phyloP scores from a whole-genome alignment of 1,140 invertebrate genomes.

The Drosophila murphyi region DNA sequence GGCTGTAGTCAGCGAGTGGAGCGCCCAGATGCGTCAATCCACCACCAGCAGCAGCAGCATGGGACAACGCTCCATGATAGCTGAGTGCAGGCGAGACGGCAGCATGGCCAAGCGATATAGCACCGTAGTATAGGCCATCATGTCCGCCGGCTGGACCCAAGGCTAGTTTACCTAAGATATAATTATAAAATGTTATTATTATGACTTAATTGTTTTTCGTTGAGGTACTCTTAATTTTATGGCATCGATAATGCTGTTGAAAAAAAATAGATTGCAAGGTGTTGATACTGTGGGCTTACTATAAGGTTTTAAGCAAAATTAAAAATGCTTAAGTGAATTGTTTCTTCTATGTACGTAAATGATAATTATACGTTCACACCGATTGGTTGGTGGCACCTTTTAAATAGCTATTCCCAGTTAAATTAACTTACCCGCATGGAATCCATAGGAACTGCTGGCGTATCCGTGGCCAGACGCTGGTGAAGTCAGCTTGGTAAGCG shows the following conservation, averaged over 20 bases:
- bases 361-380: no score
- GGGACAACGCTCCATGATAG: conserved; percentile 63
- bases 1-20: conserved; percentile 63
- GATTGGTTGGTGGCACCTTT: background rate
- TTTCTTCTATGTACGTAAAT: no score
- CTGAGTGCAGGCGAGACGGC: conserved; percentile 65
- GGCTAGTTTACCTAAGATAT: conserved; percentile 40
- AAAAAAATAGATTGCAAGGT: no score
- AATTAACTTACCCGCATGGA: conserved; percentile 50
- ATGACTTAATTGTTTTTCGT: no score
- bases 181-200: background rate
- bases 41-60: conserved; percentile 26
- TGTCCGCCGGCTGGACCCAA: conserved; percentile 40
- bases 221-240: background rate
- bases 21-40: conserved; percentile 48
- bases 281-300: no score
- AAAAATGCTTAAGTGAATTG: no score
- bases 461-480: conserved; percentile 40
- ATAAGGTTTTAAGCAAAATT: no score
- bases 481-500: conserved; percentile 51
- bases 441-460: conserved; percentile 55
- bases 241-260: no score
- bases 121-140: conserved; percentile 67
- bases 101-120: conserved; percentile 66
- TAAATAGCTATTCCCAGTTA: background rate